Evolutionary conservation across 2,888 invertebrate genomes (phyloP).

Genomic region (Lasioglossum marginatum): DNA sequence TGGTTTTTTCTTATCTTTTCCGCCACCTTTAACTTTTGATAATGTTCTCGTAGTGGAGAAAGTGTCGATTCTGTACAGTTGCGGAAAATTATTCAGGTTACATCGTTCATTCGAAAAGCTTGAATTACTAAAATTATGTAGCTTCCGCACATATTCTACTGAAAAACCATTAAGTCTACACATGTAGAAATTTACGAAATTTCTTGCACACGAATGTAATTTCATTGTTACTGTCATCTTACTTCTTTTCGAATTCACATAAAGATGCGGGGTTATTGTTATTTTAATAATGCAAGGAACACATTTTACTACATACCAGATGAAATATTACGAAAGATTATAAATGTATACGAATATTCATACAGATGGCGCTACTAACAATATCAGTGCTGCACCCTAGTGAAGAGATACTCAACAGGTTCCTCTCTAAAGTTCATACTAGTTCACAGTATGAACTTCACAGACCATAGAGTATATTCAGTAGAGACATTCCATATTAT

Average conservation of each 20-base stretch:
- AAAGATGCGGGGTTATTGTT: neutral
- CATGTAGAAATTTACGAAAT: neutral
- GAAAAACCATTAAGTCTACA: neutral
- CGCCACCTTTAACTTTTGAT: conserved; percentile 74
- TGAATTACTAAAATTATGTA: conserved; percentile 1
- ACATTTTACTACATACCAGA: neutral
- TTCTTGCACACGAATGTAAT: neutral
- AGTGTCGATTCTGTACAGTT: conserved; percentile 1
- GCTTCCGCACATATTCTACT: neutral
- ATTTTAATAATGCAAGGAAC: neutral
- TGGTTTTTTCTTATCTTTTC: conserved; percentile 77
- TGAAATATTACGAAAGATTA: neutral
- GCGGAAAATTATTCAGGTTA: neutral
- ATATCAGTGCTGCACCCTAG: neutral
- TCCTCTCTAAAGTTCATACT: no score
- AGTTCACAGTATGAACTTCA: no score
- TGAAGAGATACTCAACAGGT: neutral
- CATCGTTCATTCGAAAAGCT: neutral
- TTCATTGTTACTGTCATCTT: neutral
- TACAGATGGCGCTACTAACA: neutral
- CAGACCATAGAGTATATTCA: no score
- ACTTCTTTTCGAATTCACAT: neutral
- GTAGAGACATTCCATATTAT: no score
- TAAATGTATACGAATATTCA: neutral
- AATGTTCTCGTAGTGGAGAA: conserved; percentile 51